A percentile compares a stretch with the other conserved stretches of the same genome.
These are phyloP conservation scores for Stichopus horrens DNA, from an alignment of 53 echinoderm and acorn worm genomes.

Conservation along the genomic window DNA sequence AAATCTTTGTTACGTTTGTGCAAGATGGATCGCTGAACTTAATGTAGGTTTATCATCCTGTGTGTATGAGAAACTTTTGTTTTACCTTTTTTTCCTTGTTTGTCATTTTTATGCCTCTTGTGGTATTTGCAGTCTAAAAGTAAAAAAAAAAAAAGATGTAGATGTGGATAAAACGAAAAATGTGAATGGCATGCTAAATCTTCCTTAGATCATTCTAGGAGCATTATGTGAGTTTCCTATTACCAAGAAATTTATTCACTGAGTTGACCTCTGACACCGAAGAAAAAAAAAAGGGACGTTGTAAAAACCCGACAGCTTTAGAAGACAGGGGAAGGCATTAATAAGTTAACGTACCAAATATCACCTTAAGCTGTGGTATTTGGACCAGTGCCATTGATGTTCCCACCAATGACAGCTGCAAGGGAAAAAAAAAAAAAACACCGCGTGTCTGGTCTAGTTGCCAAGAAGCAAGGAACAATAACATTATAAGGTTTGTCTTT, in stretches of 20 bases:
- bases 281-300: not conserved
- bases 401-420: not conserved
- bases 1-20: too few relatives aligned
- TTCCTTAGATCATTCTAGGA: not conserved
- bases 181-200: not conserved
- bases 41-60: too few relatives aligned
- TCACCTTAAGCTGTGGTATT: not conserved
- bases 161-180: not conserved
- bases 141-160: too few relatives aligned
- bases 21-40: too few relatives aligned
- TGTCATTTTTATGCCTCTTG: too few relatives aligned
- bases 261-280: not conserved
- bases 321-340: not conserved
- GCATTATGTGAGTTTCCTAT: not conserved
- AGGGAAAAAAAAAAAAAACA: not conserved
- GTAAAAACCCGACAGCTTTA: too few relatives aligned
- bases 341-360: not conserved
- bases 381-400: not conserved
- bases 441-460: too few relatives aligned
- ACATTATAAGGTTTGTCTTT: too few relatives aligned
- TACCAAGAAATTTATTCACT: not conserved
- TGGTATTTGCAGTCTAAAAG: too few relatives aligned
- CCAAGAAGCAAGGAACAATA: too few relatives aligned
- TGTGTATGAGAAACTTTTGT: too few relatives aligned
- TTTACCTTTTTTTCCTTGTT: too few relatives aligned